Evolutionary conservation across 2,888 invertebrate species (phyloP), one percentile per base, ranked within the genome.

Genomic region (Tetheella fluctuosa): DNA sequence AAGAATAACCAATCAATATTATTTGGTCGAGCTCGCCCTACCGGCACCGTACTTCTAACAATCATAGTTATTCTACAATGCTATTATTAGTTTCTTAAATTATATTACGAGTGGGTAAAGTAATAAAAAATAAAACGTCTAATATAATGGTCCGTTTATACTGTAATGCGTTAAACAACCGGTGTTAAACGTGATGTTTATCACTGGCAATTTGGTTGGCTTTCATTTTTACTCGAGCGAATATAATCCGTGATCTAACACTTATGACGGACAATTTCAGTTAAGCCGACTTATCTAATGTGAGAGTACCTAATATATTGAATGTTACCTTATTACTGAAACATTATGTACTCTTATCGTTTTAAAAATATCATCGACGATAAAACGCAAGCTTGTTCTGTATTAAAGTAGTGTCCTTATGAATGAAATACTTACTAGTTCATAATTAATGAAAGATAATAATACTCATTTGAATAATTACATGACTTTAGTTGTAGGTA

Each of bases 141-240:
- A 55, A 34, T 55, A 55, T 55, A 37, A 55, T 55, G 55, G 34
- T 59, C 53, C 52, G 56, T 64, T 64, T 60, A 63, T 60, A 66
- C 58, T 59, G 62, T 57, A 59, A 64, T 64, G 59, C 53, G 58
- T 66, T 62, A 58, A 37, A 57, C 23, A 53, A 57, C 56, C 23
- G 54, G 23, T 57, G 30, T 17, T 30, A 54, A 34, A 53, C 53
- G 53, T 60, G 62, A 64, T 66, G 59, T 39, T 62, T 62, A 66
- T 66, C 62, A 23, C 23, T n/a, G 42, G 30, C 59, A 59, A 57
- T 55, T 58, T 56, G 56, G 59, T 54, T 52, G 56, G 61, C 54
- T 42, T 60, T 58, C 56, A 56, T 37, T 58, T 60, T 59, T 59
- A 55, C 34, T 23, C 20, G 37, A 54, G 15, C 20, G 30, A 54